Base-by-base conservation (phyloP, 2,888 invertebrate species). In the Cataglyphis albicans region DNA sequence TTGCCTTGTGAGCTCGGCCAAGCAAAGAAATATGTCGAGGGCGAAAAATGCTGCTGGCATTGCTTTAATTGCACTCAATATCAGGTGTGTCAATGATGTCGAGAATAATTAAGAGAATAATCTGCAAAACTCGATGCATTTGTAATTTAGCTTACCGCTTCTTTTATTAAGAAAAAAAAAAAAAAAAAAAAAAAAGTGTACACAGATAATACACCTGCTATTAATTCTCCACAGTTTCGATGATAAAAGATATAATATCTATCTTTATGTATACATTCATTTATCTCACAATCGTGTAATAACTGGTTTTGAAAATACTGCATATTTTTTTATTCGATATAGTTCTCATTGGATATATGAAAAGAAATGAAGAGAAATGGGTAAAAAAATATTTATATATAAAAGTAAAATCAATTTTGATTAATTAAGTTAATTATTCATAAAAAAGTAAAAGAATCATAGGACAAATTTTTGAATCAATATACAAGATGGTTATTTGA, bases 1-100 rank as follows among this genome's bases (percentile, higher is more conserved):
- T 96, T 97, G 86, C 98, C 98, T 85, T 99, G 99, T 94, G 97
- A 97, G 91, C 95, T 96, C 82, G 98, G 98, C 0, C 98, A 99
- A 95, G 98, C 98, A 84, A 98, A 98, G 95, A 97, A 98, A 94
- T 98, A 98, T 95, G 97, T 98, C 65, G 98, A 98, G 94, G 98
- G 98, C 0, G 98, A 98, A 95, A 98, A 97, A 94, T 98, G 98
- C 95, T 98, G 98, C 94, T 98, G 98, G 98, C 98, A 98, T 94
- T 98, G 98, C 95, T 97, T 97, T 95, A 97, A 98, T 94, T 98
- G 99, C 95, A 97, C 97, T 67, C 97, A 97, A 93, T 98, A 98
- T 95, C 97, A 98, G 96, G 97, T 93, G 44, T 74, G 87, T 82
- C 32, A 68, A 41, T 12, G 32, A 21, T n/a, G 15, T 64, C 29